phyloP scores from a whole-genome alignment of 2,113 vertebrate species.

The Picathartes gymnocephalus region DNA sequence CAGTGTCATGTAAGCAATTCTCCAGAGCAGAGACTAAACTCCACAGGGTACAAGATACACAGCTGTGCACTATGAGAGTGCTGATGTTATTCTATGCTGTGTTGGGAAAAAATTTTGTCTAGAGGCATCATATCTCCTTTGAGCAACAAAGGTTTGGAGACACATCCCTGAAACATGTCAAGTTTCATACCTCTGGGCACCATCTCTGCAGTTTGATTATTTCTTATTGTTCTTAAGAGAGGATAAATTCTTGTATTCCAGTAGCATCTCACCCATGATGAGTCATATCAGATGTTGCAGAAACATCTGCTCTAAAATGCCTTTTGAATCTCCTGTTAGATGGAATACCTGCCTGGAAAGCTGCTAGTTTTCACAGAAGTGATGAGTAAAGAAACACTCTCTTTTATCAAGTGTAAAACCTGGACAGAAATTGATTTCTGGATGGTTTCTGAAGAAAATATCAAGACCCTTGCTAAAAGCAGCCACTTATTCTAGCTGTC shows the following conservation, averaged over 20 bases:
- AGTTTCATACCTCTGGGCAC: background rate
- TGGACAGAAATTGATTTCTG: background rate
- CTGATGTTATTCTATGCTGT: background rate
- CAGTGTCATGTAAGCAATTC: constrained; percentile 43
- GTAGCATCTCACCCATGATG: background rate
- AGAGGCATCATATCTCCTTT: constrained; percentile 3
- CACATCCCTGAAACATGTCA: background rate
- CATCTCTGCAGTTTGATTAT: background rate
- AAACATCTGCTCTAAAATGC: background rate
- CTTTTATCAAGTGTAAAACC: background rate
- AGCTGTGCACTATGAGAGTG: constrained; percentile 16
- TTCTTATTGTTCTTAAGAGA: background rate
- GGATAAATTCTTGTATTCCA: background rate
- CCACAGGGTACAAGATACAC: constrained; percentile 23
- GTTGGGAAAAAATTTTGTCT: constrained; percentile 5
- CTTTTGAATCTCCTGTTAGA: background rate
- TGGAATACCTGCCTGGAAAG: background rate
- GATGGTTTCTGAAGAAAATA: background rate
- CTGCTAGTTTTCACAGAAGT: background rate
- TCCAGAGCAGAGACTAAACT: constrained; percentile 29
- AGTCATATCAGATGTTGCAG: background rate
- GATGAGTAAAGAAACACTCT: background rate
- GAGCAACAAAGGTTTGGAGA: background rate
- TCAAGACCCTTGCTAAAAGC: background rate
- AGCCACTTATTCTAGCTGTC: background rate